A percentile compares a stretch with the other conserved stretches of the same genome.
Conservation (phyloP, 2,797 vertebrate species). For the Pogonophryne albipinna region DNA sequence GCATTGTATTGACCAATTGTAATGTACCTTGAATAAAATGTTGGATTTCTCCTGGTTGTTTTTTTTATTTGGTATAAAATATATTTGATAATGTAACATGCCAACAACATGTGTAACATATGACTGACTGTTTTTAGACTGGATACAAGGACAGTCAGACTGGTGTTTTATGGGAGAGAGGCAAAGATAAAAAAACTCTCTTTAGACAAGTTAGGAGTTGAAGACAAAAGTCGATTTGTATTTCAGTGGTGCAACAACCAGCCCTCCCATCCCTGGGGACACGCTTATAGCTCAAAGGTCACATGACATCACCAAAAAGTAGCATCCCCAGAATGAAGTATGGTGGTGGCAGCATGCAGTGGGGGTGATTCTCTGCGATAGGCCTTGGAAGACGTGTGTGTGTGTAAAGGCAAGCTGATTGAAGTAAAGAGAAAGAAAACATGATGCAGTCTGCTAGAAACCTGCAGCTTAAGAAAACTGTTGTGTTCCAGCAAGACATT, state of each 20-base stretch:
- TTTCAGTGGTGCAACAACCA: background rate
- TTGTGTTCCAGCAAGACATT: background rate
- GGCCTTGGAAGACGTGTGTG: background rate
- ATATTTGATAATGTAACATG: no score
- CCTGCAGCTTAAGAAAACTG: background rate
- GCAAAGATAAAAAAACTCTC: background rate
- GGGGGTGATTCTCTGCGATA: background rate
- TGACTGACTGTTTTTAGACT: no score
- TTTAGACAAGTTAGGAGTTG: background rate
- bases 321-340: background rate
- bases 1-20: background rate
- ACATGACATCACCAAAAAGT: background rate
- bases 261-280: no score
- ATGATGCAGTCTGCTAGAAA: background rate
- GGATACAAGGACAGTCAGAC: background rate
- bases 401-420: background rate
- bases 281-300: background rate
- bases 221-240: background rate
- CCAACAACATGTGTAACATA: no score
- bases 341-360: background rate
- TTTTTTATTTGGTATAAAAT: no score
- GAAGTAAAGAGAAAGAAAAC: background rate
- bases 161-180: background rate
- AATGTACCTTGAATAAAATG: background rate
- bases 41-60: no score